phyloP scores from a whole-genome alignment of 2,797 vertebrate species.

The Balearica regulorum region DNA sequence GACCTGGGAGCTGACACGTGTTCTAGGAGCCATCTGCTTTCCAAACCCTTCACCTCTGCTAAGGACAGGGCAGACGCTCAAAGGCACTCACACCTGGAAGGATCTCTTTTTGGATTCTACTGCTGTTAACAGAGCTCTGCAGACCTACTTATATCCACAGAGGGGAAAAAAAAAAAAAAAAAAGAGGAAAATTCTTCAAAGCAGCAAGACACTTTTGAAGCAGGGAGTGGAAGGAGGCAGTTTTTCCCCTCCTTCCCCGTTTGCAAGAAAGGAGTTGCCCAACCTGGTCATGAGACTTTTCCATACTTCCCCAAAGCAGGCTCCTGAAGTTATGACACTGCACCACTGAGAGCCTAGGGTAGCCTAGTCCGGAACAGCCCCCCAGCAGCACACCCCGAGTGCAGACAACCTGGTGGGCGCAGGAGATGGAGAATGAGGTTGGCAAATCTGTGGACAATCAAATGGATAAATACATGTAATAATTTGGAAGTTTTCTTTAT shows the following conservation, averaged over 20 bases:
- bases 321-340: constrained; percentile 17
- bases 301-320: neutral
- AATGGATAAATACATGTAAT: constrained; percentile 77
- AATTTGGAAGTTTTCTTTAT: constrained; percentile 17
- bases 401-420: neutral
- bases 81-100: neutral
- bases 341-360: neutral
- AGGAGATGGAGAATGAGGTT: constrained; percentile 69
- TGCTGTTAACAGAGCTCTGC: neutral
- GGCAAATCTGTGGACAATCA: constrained; percentile 72
- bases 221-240: neutral
- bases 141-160: neutral
- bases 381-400: neutral
- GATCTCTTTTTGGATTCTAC: neutral
- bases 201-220: fast-evolving
- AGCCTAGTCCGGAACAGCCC: neutral
- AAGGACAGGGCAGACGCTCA: neutral
- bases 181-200: neutral
- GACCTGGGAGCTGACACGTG: neutral
- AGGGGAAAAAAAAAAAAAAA: neutral
- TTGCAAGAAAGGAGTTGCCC: constrained; percentile 41
- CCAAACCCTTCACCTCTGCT: neutral
- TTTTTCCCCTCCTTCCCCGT: neutral
- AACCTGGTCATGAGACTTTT: constrained; percentile 51
- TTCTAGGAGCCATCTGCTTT: neutral